phyloP scores from a whole-genome alignment of 2,888 invertebrate genomes.

The Coleophora deauratella region DNA sequence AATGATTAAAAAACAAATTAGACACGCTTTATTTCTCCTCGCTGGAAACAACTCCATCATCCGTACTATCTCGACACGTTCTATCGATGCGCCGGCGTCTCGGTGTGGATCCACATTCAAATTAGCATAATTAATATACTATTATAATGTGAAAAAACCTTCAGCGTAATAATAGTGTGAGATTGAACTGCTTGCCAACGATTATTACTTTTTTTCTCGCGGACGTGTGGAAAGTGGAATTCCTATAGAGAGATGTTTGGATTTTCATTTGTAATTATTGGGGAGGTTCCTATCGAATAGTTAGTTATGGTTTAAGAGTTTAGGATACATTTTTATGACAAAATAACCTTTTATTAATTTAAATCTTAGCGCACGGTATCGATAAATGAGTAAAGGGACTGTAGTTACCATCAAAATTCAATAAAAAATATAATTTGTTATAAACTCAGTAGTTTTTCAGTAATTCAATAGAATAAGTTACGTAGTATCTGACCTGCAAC shows the following conservation, averaged over 20 bases:
- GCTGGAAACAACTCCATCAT: slow-evolving; percentile 16
- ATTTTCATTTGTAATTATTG: slow-evolving; percentile 35
- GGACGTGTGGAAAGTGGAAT: slow-evolving; percentile 38
- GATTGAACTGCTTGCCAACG: slow-evolving; percentile 24
- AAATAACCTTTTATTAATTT: too few relatives aligned
- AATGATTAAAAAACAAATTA: background rate
- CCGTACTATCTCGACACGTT: slow-evolving; percentile 50
- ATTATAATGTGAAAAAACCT: slow-evolving; percentile 56
- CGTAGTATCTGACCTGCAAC: too few relatives aligned
- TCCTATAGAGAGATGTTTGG: slow-evolving; percentile 21
- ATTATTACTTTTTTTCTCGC: slow-evolving; percentile 15
- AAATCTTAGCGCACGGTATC: too few relatives aligned
- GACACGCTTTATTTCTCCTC: slow-evolving; percentile 1
- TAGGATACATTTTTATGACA: slow-evolving; percentile 32
- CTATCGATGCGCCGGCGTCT: slow-evolving; percentile 30
- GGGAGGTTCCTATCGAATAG: slow-evolving; percentile 27
- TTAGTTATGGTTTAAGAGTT: slow-evolving; percentile 22
- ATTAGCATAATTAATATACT: slow-evolving; percentile 69
- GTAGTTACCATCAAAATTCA: too few relatives aligned
- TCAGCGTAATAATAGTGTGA: slow-evolving; percentile 47
- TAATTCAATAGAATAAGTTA: too few relatives aligned
- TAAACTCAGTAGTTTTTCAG: too few relatives aligned
- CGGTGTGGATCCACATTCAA: slow-evolving; percentile 64
- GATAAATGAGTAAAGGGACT: too few relatives aligned
- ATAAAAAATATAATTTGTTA: too few relatives aligned